phyloP scores from a whole-genome alignment of 2,888 invertebrate species.

The Pegoplata infirma region DNA sequence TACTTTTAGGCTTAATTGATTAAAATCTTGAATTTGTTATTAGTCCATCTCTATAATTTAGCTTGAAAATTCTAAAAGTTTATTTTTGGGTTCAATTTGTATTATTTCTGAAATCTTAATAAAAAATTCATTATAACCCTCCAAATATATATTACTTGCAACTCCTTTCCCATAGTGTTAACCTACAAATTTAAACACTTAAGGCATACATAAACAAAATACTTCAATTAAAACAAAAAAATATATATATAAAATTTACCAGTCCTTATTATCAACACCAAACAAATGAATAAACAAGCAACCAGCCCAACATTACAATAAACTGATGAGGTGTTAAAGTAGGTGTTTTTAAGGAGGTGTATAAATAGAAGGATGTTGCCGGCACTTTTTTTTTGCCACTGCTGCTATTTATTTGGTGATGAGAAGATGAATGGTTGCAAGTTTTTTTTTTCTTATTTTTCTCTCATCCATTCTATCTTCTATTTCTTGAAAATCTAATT shows the following conservation, averaged over 20 bases:
- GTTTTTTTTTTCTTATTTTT: constrained; percentile 14
- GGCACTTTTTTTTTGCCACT: no score
- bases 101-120: no score
- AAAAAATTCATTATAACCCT: no score
- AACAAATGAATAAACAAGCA: no score
- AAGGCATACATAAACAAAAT: background rate
- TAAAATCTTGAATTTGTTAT: no score
- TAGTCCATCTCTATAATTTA: no score
- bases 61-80: no score
- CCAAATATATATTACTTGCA: no score
- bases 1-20: no score
- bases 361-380: constrained; percentile 35
- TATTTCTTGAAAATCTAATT: constrained; percentile 52
- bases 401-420: constrained; percentile 46
- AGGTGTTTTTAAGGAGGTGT: constrained; percentile 60
- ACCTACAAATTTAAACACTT: background rate
- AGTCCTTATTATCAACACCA: constrained; percentile 40
- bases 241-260: constrained; percentile 28
- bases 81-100: no score
- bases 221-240: constrained; percentile 32
- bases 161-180: background rate
- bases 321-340: constrained; percentile 63
- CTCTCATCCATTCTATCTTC: background rate
- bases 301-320: constrained; percentile 27
- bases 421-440: constrained; percentile 58